Conservation (phyloP, 2,797 vertebrate species). For the Coregonus suidteri region DNA sequence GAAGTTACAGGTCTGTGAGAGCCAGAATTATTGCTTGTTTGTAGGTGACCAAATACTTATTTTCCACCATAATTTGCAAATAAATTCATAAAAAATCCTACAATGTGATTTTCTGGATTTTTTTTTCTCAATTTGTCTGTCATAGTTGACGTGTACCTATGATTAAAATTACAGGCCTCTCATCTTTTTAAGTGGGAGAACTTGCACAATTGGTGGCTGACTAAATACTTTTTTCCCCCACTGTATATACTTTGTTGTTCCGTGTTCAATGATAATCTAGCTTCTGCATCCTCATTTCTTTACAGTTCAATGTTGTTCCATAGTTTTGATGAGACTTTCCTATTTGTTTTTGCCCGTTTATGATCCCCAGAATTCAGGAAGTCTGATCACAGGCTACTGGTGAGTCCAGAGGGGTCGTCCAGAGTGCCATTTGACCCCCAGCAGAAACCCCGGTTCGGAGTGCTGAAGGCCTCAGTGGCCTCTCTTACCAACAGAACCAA, state of each 20-base stretch:
- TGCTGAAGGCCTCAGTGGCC: slow-evolving; percentile 80
- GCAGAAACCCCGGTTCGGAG: slow-evolving; percentile 86
- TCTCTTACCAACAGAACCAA: slow-evolving; percentile 27
- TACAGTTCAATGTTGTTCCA: not conserved
- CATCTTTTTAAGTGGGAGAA: no score
- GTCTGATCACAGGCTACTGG: slow-evolving; percentile 86
- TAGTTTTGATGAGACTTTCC: not conserved
- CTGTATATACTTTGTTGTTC: not conserved
- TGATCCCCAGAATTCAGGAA: slow-evolving; percentile 86
- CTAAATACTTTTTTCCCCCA: no score
- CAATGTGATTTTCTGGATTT: no score
- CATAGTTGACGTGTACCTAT: no score
- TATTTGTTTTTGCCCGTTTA: not conserved
- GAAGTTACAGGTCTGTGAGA: no score
- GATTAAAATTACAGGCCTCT: no score
- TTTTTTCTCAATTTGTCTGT: no score
- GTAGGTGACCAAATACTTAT: no score
- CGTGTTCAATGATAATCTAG: not conserved
- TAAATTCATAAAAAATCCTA: no score
- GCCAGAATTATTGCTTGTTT: no score
- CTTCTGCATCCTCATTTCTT: not conserved
- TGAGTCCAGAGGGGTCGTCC: slow-evolving; percentile 86
- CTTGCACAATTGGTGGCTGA: no score
- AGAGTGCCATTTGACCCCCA: slow-evolving; percentile 91
- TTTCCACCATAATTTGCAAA: no score